Evolutionary conservation across 2,888 invertebrate species (phyloP).

Genomic region (Danaus chrysippus): DNA sequence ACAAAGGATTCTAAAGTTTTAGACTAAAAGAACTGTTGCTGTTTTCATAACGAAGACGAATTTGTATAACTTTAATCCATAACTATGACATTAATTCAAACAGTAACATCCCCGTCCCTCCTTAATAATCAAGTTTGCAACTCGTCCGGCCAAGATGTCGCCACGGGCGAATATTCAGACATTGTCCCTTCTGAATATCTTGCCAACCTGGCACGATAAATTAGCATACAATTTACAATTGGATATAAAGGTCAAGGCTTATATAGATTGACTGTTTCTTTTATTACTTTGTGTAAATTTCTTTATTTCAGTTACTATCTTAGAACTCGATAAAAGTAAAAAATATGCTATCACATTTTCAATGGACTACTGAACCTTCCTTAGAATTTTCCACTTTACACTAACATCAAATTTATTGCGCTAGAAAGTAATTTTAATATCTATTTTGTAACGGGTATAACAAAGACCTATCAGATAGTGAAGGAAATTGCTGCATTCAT

Average conservation of each 20-base stretch:
- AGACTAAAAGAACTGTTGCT: slow-evolving; percentile 16
- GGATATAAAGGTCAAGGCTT: slow-evolving; percentile 12
- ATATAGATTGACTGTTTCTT: slow-evolving; percentile 1
- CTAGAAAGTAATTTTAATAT: slow-evolving; percentile 32
- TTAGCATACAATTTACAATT: slow-evolving; percentile 61
- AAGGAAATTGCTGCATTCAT: slow-evolving; percentile 39
- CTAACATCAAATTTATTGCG: slow-evolving; percentile 22
- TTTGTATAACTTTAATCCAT: slow-evolving; percentile 34
- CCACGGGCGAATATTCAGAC: slow-evolving; percentile 55
- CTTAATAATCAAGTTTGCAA: slow-evolving; percentile 68
- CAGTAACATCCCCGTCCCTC: slow-evolving; percentile 35
- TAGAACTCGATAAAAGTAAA: neutral
- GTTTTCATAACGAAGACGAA: slow-evolving; percentile 28
- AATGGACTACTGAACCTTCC: too few relatives aligned
- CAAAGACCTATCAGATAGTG: slow-evolving; percentile 31
- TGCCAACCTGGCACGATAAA: slow-evolving; percentile 48
- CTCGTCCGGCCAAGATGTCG: slow-evolving; percentile 60
- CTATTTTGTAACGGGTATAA: slow-evolving; percentile 28
- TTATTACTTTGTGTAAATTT: neutral
- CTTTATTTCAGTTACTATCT: neutral
- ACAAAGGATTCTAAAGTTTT: slow-evolving; percentile 11
- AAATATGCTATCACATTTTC: too few relatives aligned
- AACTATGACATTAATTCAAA: slow-evolving; percentile 45
- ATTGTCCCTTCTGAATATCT: slow-evolving; percentile 54
- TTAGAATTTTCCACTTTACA: slow-evolving; percentile 9